Percentiles rank a stretch among this genome's conserved stretches.
phyloP scores from a whole-genome alignment of 2,888 invertebrate species.

The Nomada ferruginata region DNA sequence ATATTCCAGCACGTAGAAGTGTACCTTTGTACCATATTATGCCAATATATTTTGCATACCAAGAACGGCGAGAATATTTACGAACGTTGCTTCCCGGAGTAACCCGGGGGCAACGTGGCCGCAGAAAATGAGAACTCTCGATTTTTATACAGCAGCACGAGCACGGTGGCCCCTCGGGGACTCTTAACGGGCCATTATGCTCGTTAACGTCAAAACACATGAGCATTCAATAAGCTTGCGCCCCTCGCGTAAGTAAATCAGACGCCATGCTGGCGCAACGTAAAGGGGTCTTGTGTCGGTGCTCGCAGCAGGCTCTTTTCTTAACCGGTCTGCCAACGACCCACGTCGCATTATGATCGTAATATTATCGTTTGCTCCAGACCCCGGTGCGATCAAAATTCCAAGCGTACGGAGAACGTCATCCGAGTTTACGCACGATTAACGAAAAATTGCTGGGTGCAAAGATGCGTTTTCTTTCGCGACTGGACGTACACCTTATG shows the following conservation, averaged over 20 bases:
- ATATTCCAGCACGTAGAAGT: not conserved
- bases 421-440: constrained; percentile 8
- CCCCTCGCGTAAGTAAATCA: constrained; percentile 75
- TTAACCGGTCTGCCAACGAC: constrained; percentile 47
- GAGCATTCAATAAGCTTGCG: constrained; percentile 76
- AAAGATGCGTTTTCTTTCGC: not conserved
- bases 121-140: constrained; percentile 33
- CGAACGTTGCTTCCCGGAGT: not conserved
- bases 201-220: constrained; percentile 77
- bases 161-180: constrained; percentile 32
- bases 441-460: not conserved
- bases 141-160: constrained; percentile 24
- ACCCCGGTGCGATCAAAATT: not conserved
- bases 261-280: constrained; percentile 55
- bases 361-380: constrained; percentile 40
- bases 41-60: constrained; percentile 12
- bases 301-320: constrained; percentile 56
- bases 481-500: too few species aligned
- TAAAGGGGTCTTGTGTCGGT: constrained; percentile 28
- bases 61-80: constrained; percentile 8
- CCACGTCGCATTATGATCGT: constrained; percentile 34
- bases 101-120: not conserved
- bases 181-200: constrained; percentile 51
- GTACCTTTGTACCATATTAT: not conserved
- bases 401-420: not conserved